Evolutionary conservation across 2,797 vertebrate genomes (phyloP).

Genomic region (Sebastiscus tertius): DNA sequence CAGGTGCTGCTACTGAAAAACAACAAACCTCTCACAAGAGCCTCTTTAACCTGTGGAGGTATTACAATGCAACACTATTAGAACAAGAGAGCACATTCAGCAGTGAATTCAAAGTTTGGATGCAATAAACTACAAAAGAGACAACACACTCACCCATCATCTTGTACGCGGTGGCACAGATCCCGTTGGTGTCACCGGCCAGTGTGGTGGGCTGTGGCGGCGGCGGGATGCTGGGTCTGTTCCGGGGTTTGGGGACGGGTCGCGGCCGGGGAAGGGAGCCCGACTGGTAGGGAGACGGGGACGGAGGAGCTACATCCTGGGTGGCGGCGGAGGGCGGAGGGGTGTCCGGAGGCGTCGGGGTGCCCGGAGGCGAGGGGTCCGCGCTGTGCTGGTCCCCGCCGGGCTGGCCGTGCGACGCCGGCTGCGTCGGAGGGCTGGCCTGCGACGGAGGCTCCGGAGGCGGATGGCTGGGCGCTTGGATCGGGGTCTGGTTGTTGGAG

Average conservation of each 20-base stretch:
- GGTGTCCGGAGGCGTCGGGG: conserved; percentile 90
- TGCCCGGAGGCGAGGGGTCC: conserved; percentile 87
- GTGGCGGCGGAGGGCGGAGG: conserved; percentile 78
- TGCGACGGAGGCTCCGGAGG: conserved; percentile 92
- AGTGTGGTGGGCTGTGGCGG: conserved; percentile 88
- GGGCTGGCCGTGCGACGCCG: conserved; percentile 56
- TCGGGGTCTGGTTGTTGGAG: conserved; percentile 87
- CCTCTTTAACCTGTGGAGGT: conserved; percentile 90
- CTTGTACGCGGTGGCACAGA: conserved; percentile 84
- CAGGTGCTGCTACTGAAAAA: conserved; percentile 64
- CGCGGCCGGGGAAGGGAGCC: conserved; percentile 89
- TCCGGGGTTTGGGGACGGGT: conserved; percentile 93
- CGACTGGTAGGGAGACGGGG: conserved; percentile 73
- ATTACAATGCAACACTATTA: conserved; percentile 83
- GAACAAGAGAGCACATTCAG: conserved; percentile 59
- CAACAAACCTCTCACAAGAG: conserved; percentile 89
- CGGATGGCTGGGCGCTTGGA: conserved; percentile 94
- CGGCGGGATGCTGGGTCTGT: conserved; percentile 91
- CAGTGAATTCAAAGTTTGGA: neutral
- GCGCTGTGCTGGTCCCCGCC: conserved; percentile 64
- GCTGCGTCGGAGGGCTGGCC: conserved; percentile 72
- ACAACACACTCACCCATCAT: conserved; percentile 78
- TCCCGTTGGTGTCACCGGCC: conserved; percentile 67
- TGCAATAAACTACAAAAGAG: neutral
- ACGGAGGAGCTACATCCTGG: conserved; percentile 70